Conservation (phyloP, 2,888 invertebrate genomes). For the Ecliptopera silaceata region DNA sequence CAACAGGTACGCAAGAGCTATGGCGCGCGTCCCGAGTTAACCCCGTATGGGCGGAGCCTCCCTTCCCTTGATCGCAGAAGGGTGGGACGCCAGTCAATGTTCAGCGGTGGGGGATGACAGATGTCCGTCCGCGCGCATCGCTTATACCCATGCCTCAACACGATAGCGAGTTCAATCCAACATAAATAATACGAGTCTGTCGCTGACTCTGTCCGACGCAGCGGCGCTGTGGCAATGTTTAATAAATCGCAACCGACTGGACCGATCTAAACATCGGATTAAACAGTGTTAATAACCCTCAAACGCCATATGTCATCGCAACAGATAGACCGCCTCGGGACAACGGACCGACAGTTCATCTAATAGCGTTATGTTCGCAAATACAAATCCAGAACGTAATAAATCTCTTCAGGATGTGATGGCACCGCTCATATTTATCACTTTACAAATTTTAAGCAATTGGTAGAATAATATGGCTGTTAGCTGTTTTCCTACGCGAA, state of each 20-base stretch:
- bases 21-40: conserved; percentile 36
- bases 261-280: conserved; percentile 50
- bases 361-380: conserved; percentile 15
- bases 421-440: conserved; percentile 13
- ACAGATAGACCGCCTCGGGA: conserved; percentile 35
- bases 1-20: conserved; percentile 13
- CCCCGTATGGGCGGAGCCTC: conserved; percentile 51
- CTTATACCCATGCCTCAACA: conserved; percentile 70
- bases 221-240: conserved; percentile 21
- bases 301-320: conserved; percentile 42
- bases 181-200: conserved; percentile 65
- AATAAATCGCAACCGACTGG: conserved; percentile 42
- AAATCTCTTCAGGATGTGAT: conserved; percentile 21
- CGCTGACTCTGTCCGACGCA: conserved; percentile 41
- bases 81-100: conserved; percentile 64
- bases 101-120: conserved; percentile 75
- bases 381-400: conserved; percentile 27
- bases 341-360: conserved; percentile 32
- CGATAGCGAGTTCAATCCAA: conserved; percentile 70
- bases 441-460: conserved; percentile 21
- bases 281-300: conserved; percentile 43
- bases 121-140: conserved; percentile 66
- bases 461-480: conserved; percentile 6
- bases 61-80: conserved; percentile 43
- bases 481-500: conserved; percentile 21